These are phyloP conservation scores for Scaptomyza caliginosa DNA, from an alignment of 2,888 invertebrate genomes.

Conservation along the genomic window DNA sequence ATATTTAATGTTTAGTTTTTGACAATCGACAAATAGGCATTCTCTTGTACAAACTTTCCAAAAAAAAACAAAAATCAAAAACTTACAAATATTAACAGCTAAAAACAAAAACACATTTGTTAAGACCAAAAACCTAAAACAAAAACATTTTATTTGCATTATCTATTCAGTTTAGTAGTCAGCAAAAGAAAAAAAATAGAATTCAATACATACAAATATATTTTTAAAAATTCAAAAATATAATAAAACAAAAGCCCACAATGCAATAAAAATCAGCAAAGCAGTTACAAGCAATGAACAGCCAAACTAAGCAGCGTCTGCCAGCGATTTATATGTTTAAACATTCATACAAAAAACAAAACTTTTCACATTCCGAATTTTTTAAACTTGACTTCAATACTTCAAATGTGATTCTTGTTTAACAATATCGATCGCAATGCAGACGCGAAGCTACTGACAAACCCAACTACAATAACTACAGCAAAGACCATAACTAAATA, in stretches of 20 bases:
- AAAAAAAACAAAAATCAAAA: conserved; percentile 43
- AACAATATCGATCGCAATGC: conserved; percentile 16
- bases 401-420: conserved; percentile 41
- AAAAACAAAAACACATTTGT: conserved; percentile 38
- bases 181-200: neutral
- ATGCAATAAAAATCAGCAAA: conserved; percentile 24
- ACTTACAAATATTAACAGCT: conserved; percentile 36
- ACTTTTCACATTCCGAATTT: conserved; percentile 46
- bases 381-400: conserved; percentile 22
- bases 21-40: conserved; percentile 85
- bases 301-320: conserved; percentile 39
- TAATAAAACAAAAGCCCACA: conserved; percentile 17
- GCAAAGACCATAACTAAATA: conserved; percentile 54
- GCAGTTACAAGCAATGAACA: conserved; percentile 38
- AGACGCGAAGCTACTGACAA: conserved; percentile 56
- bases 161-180: conserved; percentile 20
- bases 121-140: conserved; percentile 50
- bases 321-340: conserved; percentile 18
- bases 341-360: conserved; percentile 9
- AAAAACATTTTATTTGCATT: conserved; percentile 36
- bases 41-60: conserved; percentile 82
- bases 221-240: conserved; percentile 24
- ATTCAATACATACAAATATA: conserved; percentile 15
- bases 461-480: conserved; percentile 54
- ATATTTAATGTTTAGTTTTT: conserved; percentile 83